Evolutionary conservation across 2,888 invertebrate genomes (phyloP).

Genomic region (Campoletis raptor): DNA sequence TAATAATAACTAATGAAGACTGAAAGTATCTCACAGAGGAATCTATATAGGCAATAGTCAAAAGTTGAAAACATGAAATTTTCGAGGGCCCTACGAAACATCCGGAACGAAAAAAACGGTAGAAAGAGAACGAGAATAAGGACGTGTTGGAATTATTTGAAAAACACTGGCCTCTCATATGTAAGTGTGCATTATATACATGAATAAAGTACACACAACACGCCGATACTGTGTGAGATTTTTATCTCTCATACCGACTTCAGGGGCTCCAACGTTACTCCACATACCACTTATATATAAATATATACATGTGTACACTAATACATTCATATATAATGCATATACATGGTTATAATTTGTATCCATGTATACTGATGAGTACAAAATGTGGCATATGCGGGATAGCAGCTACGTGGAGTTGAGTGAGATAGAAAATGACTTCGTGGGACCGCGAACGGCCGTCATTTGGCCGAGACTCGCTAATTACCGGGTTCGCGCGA

Average conservation of each 20-base stretch:
- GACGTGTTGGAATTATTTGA: slow-evolving; percentile 70
- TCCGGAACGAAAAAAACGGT: slow-evolving; percentile 30
- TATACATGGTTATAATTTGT: neutral
- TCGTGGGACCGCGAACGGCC: slow-evolving; percentile 80
- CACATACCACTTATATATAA: slow-evolving; percentile 20
- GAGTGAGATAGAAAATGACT: slow-evolving; percentile 61
- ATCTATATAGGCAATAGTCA: slow-evolving; percentile 19
- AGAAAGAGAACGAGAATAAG: slow-evolving; percentile 32
- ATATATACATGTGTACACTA: neutral
- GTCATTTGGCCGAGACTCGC: slow-evolving; percentile 81
- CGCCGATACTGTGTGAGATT: slow-evolving; percentile 74
- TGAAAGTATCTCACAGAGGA: neutral
- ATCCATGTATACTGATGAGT: slow-evolving; percentile 14
- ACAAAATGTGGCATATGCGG: slow-evolving; percentile 62
- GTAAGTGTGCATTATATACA: slow-evolving; percentile 64
- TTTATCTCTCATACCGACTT: slow-evolving; percentile 74
- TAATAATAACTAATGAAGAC: slow-evolving; percentile 22
- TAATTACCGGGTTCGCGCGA: slow-evolving; percentile 84
- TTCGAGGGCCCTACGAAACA: slow-evolving; percentile 40
- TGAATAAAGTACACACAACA: slow-evolving; percentile 66
- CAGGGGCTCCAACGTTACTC: slow-evolving; percentile 67
- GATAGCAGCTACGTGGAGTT: slow-evolving; percentile 49
- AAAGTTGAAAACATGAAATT: neutral
- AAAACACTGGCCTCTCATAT: slow-evolving; percentile 64
- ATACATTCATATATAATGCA: neutral